Conservation (phyloP, 2,797 vertebrate species). For the Knipowitschia caucasica region DNA sequence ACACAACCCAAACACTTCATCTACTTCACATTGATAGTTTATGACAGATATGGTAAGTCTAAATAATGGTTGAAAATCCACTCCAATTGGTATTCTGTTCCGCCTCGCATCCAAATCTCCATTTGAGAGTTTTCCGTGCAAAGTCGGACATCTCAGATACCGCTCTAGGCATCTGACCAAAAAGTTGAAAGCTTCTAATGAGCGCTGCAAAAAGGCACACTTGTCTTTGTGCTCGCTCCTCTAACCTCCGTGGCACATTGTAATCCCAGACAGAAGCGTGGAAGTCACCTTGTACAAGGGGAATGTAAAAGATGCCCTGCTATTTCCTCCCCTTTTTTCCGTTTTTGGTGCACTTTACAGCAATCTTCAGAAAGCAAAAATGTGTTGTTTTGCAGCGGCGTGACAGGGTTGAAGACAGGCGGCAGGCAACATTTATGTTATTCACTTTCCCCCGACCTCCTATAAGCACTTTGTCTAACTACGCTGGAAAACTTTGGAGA, state of each 20-base stretch:
- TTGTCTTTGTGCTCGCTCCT: slow-evolving; percentile 19
- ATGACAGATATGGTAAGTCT: too few relatives aligned
- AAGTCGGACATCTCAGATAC: slow-evolving; percentile 18
- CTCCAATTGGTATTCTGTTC: background rate
- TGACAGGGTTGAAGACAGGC: slow-evolving; percentile 14
- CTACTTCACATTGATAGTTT: too few relatives aligned
- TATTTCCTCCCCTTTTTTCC: slow-evolving; percentile 25
- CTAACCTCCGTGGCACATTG: slow-evolving; percentile 46
- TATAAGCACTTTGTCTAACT: slow-evolving; percentile 33
- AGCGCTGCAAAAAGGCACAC: slow-evolving; percentile 11
- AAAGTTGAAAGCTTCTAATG: slow-evolving; percentile 17
- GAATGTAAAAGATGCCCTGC: slow-evolving; percentile 27
- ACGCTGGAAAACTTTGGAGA: slow-evolving; percentile 35
- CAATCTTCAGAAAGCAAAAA: slow-evolving; percentile 34
- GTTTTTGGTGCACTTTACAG: slow-evolving; percentile 27
- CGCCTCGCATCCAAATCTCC: too few relatives aligned
- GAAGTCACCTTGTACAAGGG: slow-evolving; percentile 61
- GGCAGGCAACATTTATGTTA: slow-evolving; percentile 26
- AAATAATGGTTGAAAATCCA: background rate
- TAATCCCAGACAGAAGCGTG: slow-evolving; percentile 41
- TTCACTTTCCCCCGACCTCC: slow-evolving; percentile 27
- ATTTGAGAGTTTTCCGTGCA: background rate
- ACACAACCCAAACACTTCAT: too few relatives aligned
- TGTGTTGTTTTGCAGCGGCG: slow-evolving; percentile 36
- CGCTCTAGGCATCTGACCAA: slow-evolving; percentile 22